Evolutionary conservation across 2,797 vertebrate species (phyloP).

Genomic region (Gallirallus australis): DNA sequence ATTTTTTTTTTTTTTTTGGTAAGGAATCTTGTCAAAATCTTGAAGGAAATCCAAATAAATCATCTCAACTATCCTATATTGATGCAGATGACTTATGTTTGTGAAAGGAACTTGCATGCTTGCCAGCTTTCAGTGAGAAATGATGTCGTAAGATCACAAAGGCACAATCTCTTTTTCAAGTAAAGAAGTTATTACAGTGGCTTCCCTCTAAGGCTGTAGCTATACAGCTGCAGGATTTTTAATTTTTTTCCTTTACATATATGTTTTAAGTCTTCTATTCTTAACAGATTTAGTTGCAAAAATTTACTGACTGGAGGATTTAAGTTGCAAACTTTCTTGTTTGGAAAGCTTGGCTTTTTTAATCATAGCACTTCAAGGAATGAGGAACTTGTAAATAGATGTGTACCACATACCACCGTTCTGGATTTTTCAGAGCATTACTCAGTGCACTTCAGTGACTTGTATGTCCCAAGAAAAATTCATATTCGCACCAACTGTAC

Average conservation of each 20-base stretch:
- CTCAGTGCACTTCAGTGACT: background rate
- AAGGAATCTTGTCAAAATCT: slow-evolving; percentile 21
- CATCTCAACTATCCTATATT: background rate
- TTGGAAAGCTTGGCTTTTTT: background rate
- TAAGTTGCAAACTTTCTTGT: background rate
- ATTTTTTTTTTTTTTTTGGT: background rate
- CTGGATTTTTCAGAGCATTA: background rate
- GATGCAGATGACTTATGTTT: background rate
- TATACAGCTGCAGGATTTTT: background rate
- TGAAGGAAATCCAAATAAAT: slow-evolving; percentile 35
- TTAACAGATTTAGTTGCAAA: background rate
- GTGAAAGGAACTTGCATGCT: background rate
- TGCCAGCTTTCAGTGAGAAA: background rate
- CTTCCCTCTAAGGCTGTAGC: background rate
- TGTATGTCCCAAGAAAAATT: background rate
- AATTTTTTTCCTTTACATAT: background rate
- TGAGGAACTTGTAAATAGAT: background rate
- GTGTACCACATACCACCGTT: background rate
- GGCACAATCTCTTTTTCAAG: background rate
- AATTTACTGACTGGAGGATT: background rate
- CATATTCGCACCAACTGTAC: background rate
- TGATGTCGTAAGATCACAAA: background rate
- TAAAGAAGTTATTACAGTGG: background rate
- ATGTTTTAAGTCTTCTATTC: background rate
- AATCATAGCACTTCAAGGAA: background rate